Evolutionary conservation across 2,797 vertebrate species (phyloP).

Genomic region (Gymnothorax reevesii): DNA sequence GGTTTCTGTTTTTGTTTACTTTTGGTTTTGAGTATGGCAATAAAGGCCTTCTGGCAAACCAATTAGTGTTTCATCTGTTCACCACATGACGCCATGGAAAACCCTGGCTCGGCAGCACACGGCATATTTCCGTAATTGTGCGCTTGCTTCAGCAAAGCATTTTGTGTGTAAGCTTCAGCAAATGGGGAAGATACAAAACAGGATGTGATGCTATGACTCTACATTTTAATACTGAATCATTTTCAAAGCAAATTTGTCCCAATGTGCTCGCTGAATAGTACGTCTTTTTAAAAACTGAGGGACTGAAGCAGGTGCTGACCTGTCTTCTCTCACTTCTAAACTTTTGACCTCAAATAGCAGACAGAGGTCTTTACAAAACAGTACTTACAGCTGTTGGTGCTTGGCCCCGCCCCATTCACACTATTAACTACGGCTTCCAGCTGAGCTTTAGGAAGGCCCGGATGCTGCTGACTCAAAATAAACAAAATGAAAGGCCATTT

Average conservation of each 20-base stretch:
- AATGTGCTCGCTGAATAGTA: neutral
- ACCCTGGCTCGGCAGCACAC: too few relatives aligned
- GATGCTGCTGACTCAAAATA: neutral
- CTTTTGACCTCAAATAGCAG: constrained; percentile 45
- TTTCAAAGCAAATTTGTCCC: neutral
- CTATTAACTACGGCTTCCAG: neutral
- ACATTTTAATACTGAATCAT: neutral
- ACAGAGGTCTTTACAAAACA: constrained; percentile 38
- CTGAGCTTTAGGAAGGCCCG: constrained; percentile 4
- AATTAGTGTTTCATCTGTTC: too few relatives aligned
- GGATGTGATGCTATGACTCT: too few relatives aligned
- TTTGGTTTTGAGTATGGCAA: too few relatives aligned
- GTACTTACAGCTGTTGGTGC: constrained; percentile 14
- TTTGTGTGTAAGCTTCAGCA: too few relatives aligned
- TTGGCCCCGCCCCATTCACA: constrained; percentile 1
- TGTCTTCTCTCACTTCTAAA: constrained; percentile 49
- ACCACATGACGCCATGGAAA: too few relatives aligned
- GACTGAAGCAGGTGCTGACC: constrained; percentile 62
- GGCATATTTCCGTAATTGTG: too few relatives aligned
- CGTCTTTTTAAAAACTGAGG: constrained; percentile 29
- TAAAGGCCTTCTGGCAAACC: too few relatives aligned
- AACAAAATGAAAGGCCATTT: neutral
- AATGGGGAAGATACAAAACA: too few relatives aligned
- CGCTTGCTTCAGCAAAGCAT: too few relatives aligned
- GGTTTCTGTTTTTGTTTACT: too few relatives aligned